Base-by-base conservation (phyloP, 2,888 invertebrate species). In the Gasteruption jaculator region DNA sequence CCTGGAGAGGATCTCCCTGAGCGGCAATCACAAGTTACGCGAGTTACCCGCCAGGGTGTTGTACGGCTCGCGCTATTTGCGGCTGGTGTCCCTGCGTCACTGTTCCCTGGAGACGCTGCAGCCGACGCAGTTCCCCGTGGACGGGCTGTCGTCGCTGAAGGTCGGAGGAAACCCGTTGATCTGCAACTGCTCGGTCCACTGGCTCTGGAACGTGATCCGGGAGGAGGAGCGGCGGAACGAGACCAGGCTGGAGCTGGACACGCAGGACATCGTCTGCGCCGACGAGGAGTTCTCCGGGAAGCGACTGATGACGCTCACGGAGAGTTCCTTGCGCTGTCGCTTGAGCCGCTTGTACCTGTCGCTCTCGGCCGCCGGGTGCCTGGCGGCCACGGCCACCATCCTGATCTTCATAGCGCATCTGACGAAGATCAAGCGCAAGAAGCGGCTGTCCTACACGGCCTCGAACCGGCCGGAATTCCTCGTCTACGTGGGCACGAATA, bases 161-260 rank as follows among this genome's bases (percentile, higher is more conserved):
- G 76, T 91, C 38, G 85, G 86, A 21, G 87, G 88, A 20, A 91
- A 91, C 73, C 90, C 90, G 1, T 76, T 91, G 49, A 78, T 82
- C 45, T 91, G 91, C 72, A 91, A 91, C 71, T 91, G 91, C 65
- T 89, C 90, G 36, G 73, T 91, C 45, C 76, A 86, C 47, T 91
- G 91, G 91, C 73, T 91, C 29, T 89, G 89, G 87, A 83, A 83
- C 61, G 75, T 90, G 31, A 76, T 76, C 26, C 70, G 73, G 14
- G 64, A 71, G 20, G 72, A 72, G 46, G 66, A 67, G 30, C 51
- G 55, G 1, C 53, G 63, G 6, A 68, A 68, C 57, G 62, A 58
- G 40, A 66, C 71, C 6, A 61, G 70, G 41, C 59, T 73, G 24
- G 67, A 69, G 29, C 54, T 73, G 15, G 71, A 70, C 48, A 60